Evolutionary conservation across 2,113 vertebrate species (phyloP).

Genomic region (Psophia crepitans): DNA sequence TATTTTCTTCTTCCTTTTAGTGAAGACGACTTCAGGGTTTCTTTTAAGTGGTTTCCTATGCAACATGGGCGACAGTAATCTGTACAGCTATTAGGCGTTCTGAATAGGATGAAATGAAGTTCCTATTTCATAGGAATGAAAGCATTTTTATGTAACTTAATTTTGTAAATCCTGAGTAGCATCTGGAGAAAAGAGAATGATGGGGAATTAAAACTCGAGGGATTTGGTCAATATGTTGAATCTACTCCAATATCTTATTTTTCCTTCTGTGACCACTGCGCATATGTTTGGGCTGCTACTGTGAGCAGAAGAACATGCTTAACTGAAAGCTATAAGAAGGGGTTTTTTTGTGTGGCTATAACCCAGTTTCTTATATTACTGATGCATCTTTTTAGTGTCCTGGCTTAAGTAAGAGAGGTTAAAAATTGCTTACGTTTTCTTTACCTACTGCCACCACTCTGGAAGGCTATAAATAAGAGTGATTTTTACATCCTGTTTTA

Average conservation of each 20-base stretch:
- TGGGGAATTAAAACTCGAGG: constrained; percentile 42
- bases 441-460: not conserved
- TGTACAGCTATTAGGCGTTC: constrained; percentile 53
- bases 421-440: not conserved
- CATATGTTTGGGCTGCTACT: constrained; percentile 6
- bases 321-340: not conserved
- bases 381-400: not conserved
- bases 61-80: constrained; percentile 33
- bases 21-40: not conserved
- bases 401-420: not conserved
- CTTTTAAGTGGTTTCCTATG: constrained; percentile 26
- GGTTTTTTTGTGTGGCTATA: not conserved
- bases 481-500: not conserved
- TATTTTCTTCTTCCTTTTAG: constrained; percentile 12
- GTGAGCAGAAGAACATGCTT: not conserved
- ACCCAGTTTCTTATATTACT: not conserved
- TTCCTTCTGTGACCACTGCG: not conserved
- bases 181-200: constrained; percentile 62
- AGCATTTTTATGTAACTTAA: constrained; percentile 72
- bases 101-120: constrained; percentile 35
- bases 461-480: not conserved
- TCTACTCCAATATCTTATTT: constrained; percentile 49
- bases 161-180: constrained; percentile 67
- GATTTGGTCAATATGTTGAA: constrained; percentile 64
- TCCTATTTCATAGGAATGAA: constrained; percentile 43